These are phyloP conservation scores for Dermolepida albohirtum DNA, from an alignment of 2,888 invertebrate species.

Conservation along the genomic window DNA sequence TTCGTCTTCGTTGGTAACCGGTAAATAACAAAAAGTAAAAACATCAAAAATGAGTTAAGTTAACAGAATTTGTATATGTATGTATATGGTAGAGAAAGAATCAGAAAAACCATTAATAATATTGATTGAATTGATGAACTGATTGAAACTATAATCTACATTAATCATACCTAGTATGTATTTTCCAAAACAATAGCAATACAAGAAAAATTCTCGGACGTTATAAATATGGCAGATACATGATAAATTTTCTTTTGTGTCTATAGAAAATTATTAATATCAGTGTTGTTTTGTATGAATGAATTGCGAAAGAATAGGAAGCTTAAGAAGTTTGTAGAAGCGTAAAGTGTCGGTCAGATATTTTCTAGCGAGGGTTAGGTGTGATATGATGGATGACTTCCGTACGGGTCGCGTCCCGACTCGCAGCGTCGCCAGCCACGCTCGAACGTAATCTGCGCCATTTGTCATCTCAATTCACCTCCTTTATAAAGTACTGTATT, in stretches of 20 bases:
- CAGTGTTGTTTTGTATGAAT: constrained; percentile 12
- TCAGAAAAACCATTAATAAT: no score
- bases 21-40: no score
- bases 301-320: constrained; percentile 26
- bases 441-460: constrained; percentile 62
- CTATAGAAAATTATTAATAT: constrained; percentile 30
- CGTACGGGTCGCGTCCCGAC: constrained; percentile 58
- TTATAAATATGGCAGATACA: constrained; percentile 1
- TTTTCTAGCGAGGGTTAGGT: constrained; percentile 48
- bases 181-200: not conserved
- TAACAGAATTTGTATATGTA: no score
- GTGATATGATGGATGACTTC: constrained; percentile 61
- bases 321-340: constrained; percentile 41
- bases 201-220: not conserved
- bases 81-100: no score
- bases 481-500: constrained; percentile 63
- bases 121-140: no score
- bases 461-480: constrained; percentile 65
- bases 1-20: no score
- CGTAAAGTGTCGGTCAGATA: constrained; percentile 49
- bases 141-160: no score
- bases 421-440: constrained; percentile 60
- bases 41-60: no score
- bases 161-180: no score
- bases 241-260: constrained; percentile 18